phyloP scores from a whole-genome alignment of 2,797 vertebrate genomes.

The Delichon dasypus region DNA sequence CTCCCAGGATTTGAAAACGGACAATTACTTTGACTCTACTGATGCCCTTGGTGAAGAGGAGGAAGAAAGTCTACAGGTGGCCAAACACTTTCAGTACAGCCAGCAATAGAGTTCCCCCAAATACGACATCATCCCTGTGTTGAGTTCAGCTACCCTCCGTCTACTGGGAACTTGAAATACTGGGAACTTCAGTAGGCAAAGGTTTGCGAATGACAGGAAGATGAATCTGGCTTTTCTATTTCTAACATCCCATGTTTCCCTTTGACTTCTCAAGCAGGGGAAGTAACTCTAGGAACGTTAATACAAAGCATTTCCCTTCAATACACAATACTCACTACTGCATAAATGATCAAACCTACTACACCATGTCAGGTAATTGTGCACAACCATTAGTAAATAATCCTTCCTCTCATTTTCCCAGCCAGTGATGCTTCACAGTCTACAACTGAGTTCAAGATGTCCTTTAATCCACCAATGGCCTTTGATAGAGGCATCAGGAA shows the following conservation, averaged over 20 bases:
- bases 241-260: not conserved
- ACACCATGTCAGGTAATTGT: not conserved
- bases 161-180: not conserved
- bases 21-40: not conserved
- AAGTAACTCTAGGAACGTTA: not conserved
- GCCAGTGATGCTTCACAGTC: not conserved
- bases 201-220: not conserved
- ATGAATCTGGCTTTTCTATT: not conserved
- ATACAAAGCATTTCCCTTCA: not conserved
- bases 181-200: not conserved
- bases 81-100: not conserved
- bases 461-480: not conserved
- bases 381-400: not conserved
- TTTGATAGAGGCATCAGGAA: not conserved
- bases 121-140: not conserved
- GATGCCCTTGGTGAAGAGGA: not conserved
- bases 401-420: not conserved
- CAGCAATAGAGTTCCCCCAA: not conserved
- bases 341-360: not conserved
- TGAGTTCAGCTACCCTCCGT: not conserved
- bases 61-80: not conserved
- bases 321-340: not conserved
- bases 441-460: not conserved
- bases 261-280: not conserved
- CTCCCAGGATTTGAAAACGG: not conserved